phyloP scores from a whole-genome alignment of 2,888 invertebrate species.

The Tinea pellionella region DNA sequence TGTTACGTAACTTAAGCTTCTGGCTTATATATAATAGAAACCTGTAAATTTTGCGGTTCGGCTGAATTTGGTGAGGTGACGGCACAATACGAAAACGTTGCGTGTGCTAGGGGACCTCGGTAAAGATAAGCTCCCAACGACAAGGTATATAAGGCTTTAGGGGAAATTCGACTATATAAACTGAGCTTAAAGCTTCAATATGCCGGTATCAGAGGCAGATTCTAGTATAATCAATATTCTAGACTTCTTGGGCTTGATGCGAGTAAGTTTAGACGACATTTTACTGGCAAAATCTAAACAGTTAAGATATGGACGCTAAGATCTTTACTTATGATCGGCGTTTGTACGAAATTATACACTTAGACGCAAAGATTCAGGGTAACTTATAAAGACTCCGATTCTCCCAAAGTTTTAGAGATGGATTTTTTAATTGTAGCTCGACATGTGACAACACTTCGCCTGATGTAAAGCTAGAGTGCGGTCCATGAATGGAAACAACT shows the following conservation, averaged over 20 bases:
- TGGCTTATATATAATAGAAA: slow-evolving; percentile 16
- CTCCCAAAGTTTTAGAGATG: too few species aligned
- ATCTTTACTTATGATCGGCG: background rate
- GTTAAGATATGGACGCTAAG: background rate
- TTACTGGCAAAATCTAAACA: background rate
- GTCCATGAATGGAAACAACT: too few species aligned
- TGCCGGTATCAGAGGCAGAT: background rate
- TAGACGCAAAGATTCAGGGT: too few species aligned
- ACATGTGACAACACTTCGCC: too few species aligned
- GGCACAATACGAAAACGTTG: slow-evolving; percentile 41
- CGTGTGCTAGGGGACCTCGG: slow-evolving; percentile 32
- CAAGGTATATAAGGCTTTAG: slow-evolving; percentile 24
- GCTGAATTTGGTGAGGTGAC: slow-evolving; percentile 25
- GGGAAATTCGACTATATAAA: background rate
- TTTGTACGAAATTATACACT: too few species aligned
- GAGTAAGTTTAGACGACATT: background rate
- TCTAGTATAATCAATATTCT: background rate
- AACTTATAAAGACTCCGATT: too few species aligned
- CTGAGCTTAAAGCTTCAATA: background rate
- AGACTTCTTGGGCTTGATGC: background rate
- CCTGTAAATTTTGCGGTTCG: slow-evolving; percentile 33
- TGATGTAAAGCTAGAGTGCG: too few species aligned
- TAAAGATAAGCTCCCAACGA: slow-evolving; percentile 35
- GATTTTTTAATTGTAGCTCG: too few species aligned
- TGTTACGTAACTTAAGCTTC: background rate